Conservation (phyloP, 2,888 invertebrate genomes). For the Agrochola macilenta region DNA sequence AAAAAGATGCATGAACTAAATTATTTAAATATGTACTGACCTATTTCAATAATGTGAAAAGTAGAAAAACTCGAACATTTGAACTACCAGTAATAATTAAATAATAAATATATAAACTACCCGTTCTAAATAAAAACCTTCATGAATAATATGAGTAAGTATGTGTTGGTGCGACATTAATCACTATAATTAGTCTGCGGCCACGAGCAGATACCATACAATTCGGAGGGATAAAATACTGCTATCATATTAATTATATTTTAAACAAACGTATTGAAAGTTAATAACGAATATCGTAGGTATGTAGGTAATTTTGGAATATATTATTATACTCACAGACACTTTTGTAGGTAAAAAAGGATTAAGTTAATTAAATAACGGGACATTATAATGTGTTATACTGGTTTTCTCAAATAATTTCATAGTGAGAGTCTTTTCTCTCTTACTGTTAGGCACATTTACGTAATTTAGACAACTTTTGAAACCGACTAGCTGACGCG, state of each 20-base stretch:
- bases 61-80: neutral
- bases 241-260: slow-evolving; percentile 27
- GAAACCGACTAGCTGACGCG: neutral
- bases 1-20: too few species aligned
- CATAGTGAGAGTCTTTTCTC: neutral
- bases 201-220: slow-evolving; percentile 49
- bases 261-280: neutral
- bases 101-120: slow-evolving; percentile 1
- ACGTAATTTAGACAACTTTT: neutral
- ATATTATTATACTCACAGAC: neutral
- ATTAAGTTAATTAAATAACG: too few species aligned
- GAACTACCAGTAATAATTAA: neutral
- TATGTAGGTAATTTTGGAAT: neutral
- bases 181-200: slow-evolving; percentile 58
- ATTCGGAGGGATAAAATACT: slow-evolving; percentile 41
- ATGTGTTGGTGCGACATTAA: slow-evolving; percentile 50
- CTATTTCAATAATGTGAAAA: neutral
- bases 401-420: neutral
- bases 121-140: slow-evolving; percentile 33
- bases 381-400: neutral
- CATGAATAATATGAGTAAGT: slow-evolving; percentile 57
- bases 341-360: too few species aligned
- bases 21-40: neutral
- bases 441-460: neutral
- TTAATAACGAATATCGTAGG: neutral